A percentile compares a stretch with the other conserved stretches of the same genome.
Evolutionary conservation across 2,888 invertebrate species (phyloP).

Genomic region (Drosophila flavopinicola): DNA sequence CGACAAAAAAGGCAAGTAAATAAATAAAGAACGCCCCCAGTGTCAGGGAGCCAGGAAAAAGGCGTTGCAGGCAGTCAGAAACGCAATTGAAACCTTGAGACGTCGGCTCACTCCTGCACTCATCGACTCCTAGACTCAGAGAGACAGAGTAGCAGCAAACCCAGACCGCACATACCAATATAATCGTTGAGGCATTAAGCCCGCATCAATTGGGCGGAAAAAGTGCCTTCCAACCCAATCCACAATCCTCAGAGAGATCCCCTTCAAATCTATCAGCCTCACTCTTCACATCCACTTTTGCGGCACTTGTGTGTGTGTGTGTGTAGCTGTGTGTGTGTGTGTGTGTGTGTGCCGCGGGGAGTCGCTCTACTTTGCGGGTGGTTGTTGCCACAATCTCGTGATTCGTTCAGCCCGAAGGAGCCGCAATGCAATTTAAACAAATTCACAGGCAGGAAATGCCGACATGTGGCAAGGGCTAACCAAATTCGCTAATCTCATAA

Average conservation of each 20-base stretch:
- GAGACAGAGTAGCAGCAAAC: too few relatives aligned
- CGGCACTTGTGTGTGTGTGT: slow-evolving; percentile 69
- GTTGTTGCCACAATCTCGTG: slow-evolving; percentile 62
- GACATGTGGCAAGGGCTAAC: slow-evolving; percentile 34
- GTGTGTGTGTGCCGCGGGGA: slow-evolving; percentile 44
- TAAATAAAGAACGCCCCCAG: slow-evolving; percentile 52
- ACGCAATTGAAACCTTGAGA: slow-evolving; percentile 73
- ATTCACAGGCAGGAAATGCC: slow-evolving; percentile 76
- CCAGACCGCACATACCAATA: slow-evolving; percentile 13
- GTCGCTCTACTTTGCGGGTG: slow-evolving; percentile 46
- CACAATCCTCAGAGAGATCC: not conserved
- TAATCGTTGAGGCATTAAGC: slow-evolving; percentile 81
- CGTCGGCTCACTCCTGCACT: slow-evolving; percentile 10
- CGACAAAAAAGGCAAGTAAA: slow-evolving; percentile 21
- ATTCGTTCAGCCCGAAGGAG: slow-evolving; percentile 55
- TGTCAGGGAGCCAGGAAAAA: slow-evolving; percentile 74
- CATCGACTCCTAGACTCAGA: not conserved
- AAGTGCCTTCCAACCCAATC: slow-evolving; percentile 23
- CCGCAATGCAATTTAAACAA: slow-evolving; percentile 73
- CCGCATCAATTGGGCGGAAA: slow-evolving; percentile 82
- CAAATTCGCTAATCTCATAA: not conserved
- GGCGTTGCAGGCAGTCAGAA: slow-evolving; percentile 70
- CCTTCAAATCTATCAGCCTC: not conserved
- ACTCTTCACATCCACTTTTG: slow-evolving; percentile 54
- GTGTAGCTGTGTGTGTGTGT: too few relatives aligned